Evolutionary conservation across 35 echinoderm and acorn worm genomes (phyloP), one percentile per base, ranked within the genome.

Genomic region (Patiria miniata): DNA sequence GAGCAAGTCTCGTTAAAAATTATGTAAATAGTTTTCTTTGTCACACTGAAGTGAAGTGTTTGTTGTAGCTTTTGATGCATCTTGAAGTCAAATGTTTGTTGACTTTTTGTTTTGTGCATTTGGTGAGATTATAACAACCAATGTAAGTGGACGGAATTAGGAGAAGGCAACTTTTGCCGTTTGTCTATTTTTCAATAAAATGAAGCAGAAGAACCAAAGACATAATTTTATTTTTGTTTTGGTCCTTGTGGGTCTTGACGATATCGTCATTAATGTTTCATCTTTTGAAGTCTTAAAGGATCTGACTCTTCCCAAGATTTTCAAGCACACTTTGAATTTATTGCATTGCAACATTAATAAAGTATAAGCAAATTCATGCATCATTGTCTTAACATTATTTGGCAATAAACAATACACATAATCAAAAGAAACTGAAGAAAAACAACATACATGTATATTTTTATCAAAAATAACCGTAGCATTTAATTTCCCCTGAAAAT

Each of bases 111-210:
- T 26, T 73, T 73, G 34, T 73, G 34, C 65, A 26, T 5, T 30
- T 47, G 21, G 65, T 69, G 61, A 32, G 26, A 6, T 10, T 29
- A 14, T 73, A 26, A 73, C 34, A 22, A 26, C 34, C 34, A 32
- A 73, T 73, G 65, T 73, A 32, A 34, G 34, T 73, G 34, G 29
- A 73, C 26, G 21, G 65, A 60, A 28, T 34, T 14, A 73, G 29
- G 34, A 73, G 65, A 73, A 73, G 34, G 65, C 65, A 73, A 30
- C 14, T 73, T 73, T 73, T 18, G 42, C 42, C 65, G 29, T 14
- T 73, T 73, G 65, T 73, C 65, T 73, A 73, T 73, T 73, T 73
- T 73, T 73, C 65, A 73, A 73, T 73, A 73, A 73, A 73, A 73
- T 73, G 2, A 73, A 23, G 4, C 65, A 73, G 29, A 73, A 22